Evolutionary conservation across 2,113 vertebrate species (phyloP), one percentile per base, ranked within the genome.

Genomic region (Sturnus vulgaris): DNA sequence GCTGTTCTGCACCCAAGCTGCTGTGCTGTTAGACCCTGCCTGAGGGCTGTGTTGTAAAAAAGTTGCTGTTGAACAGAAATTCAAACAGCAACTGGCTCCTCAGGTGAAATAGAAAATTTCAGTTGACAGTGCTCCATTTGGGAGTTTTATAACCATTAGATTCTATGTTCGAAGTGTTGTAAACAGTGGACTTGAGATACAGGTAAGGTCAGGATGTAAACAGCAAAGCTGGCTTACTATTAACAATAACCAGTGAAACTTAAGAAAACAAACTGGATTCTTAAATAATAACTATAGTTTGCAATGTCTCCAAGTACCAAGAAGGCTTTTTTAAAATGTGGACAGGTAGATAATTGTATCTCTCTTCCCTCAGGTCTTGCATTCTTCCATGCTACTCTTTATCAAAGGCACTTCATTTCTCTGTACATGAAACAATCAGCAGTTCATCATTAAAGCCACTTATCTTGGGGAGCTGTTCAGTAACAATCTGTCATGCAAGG

Each of bases 1-100:
- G 55, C 47, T 81, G 60, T 80, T 86, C 56, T 4, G 23, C 82
- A 46, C 92, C 85, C 72, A 84, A 49, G 52, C 59, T 83, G 65
- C 55, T 88, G 64, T 94, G 68, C 19, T 0, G 61, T 76, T 81
- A 96, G 90, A 93, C 90, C 70, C 81, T 95, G 95, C 95, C 95
- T 82, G 64, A 75, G 68, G 95, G 83, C 78, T 64, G 17, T 64
- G 71, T 91, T 93, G 47, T 95, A 91, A 96, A 97, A 97, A 90
- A 70, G 64, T 94, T 93, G 68, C 91, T 88, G 71, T 92, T 88
- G 69, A 88, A 79, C 78, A 95, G 90, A 97, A 96, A 93, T 92
- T 61, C 68, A 75, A 93, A 92, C 71, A 91, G 68, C 68, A 94
- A 59, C 66, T 89, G 83, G 40, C 82, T 94, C 68, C 0, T 1